Evolutionary conservation across 2,113 vertebrate species (phyloP).

Genomic region (Myrmecobius fasciatus): DNA sequence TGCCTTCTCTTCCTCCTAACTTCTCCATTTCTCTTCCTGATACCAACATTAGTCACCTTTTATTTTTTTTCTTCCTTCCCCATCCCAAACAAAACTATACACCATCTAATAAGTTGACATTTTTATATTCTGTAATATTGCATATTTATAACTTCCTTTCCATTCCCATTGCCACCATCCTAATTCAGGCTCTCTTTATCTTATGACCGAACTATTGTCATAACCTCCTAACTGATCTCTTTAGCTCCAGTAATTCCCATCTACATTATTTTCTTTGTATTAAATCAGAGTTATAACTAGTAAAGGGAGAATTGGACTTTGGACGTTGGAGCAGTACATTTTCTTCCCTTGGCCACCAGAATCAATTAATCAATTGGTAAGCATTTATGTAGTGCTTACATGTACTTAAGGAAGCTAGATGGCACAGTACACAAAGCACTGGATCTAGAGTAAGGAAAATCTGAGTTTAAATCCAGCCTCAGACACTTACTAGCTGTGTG

Average conservation of each 20-base stretch:
- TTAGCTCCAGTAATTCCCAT: background rate
- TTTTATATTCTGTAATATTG: background rate
- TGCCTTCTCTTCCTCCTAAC: background rate
- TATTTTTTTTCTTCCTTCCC: background rate
- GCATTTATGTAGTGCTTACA: background rate
- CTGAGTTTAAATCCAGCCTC: background rate
- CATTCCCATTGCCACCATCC: background rate
- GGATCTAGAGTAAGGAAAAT: background rate
- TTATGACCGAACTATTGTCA: background rate
- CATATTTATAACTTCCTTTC: background rate
- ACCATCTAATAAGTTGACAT: background rate
- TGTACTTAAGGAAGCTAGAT: background rate
- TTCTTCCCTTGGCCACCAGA: background rate
- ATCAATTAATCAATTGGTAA: background rate
- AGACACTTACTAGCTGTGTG: background rate
- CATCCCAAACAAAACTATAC: background rate
- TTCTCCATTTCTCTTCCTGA: background rate
- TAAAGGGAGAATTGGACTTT: background rate
- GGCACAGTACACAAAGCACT: rapidly evolving
- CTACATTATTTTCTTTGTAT: background rate
- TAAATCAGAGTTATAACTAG: background rate
- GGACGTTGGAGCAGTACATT: background rate
- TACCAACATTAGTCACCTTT: background rate
- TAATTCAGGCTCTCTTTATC: background rate
- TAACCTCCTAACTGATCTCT: background rate